Evolutionary conservation across 35 echinoderm and acorn worm species (phyloP).

Genomic region (Strongylocentrotus purpuratus): DNA sequence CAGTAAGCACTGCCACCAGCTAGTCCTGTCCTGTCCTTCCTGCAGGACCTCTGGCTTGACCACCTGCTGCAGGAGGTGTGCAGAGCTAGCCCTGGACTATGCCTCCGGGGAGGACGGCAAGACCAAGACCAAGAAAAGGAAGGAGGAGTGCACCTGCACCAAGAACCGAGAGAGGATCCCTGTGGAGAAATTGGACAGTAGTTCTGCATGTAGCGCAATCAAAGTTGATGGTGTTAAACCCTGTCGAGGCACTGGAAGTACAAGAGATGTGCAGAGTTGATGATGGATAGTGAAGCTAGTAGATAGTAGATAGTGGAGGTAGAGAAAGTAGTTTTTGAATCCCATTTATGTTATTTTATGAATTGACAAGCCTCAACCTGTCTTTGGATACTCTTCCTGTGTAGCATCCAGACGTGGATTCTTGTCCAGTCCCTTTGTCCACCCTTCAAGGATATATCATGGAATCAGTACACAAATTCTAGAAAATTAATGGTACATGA

Average conservation of each 20-base stretch:
- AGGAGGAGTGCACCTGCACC: constrained; percentile 77
- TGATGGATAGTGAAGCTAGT: not conserved
- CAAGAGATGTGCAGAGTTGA: not conserved
- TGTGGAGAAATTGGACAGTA: constrained; percentile 26
- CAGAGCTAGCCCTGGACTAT: not conserved
- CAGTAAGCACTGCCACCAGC: constrained; percentile 72
- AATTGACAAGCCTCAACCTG: not conserved
- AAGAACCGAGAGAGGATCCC: constrained; percentile 62
- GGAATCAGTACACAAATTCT: too few relatives aligned
- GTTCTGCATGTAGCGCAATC: not conserved
- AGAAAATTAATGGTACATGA: too few relatives aligned
- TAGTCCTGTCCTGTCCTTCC: constrained; percentile 60
- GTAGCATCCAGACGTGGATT: too few relatives aligned
- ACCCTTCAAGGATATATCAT: too few relatives aligned
- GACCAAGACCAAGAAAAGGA: constrained; percentile 8
- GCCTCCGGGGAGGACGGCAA: not conserved
- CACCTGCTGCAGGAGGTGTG: constrained; percentile 63
- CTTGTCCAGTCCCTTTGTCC: too few relatives aligned
- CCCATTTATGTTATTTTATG: not conserved
- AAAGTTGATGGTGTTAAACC: not conserved
- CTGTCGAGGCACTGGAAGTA: not conserved
- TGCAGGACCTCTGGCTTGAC: constrained; percentile 52
- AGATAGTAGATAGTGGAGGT: not conserved
- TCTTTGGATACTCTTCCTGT: not conserved
- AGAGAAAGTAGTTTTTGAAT: not conserved